Conservation (phyloP, 2,113 vertebrate genomes). For the Heliornis fulica region DNA sequence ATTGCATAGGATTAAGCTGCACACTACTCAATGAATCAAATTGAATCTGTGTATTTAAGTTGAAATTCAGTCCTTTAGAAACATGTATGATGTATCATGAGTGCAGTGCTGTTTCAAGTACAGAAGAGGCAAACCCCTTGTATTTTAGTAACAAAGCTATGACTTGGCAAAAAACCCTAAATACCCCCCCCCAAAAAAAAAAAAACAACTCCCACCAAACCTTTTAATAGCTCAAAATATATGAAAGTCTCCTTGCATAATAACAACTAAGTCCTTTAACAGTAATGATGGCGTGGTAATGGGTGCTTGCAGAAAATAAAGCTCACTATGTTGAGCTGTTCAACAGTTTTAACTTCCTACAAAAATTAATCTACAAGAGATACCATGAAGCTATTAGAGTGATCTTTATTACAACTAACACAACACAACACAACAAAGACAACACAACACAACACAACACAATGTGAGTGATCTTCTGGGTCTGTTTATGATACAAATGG, state of each 20-base stretch:
- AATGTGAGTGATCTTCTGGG: neutral
- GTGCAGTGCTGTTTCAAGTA: neutral
- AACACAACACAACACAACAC: neutral
- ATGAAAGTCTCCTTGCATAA: neutral
- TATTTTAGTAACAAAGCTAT: neutral
- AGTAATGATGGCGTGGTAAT: neutral
- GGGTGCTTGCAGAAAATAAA: neutral
- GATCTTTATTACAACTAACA: neutral
- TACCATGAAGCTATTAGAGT: neutral
- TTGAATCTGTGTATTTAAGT: neutral
- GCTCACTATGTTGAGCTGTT: neutral
- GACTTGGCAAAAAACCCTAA: no score
- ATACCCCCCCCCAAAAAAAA: no score
- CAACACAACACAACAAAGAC: no score
- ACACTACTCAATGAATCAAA: neutral
- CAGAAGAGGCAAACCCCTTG: neutral
- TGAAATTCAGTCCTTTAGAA: neutral
- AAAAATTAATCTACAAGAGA: neutral
- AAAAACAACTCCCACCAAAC: rapidly evolving
- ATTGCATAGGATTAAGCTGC: slow-evolving; percentile 29
- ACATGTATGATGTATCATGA: neutral
- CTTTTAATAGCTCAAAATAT: neutral
- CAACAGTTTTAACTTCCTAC: neutral
- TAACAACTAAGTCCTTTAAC: neutral
- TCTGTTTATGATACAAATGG: neutral